These are phyloP conservation scores for Emydoidea blandingii DNA, from an alignment of 2,797 vertebrate species.

Conservation along the genomic window DNA sequence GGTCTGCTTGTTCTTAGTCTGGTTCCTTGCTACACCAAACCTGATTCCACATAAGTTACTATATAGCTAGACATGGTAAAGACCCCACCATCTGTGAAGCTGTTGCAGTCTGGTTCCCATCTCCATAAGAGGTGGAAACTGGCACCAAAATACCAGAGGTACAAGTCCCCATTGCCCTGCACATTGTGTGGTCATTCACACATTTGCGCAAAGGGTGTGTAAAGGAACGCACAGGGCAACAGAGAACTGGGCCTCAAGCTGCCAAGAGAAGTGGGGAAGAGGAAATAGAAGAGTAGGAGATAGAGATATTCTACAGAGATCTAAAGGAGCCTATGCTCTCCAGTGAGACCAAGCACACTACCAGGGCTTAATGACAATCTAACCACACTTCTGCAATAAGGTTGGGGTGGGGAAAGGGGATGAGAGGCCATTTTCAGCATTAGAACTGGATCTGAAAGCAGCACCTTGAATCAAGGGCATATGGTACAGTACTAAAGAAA, in stretches of 20 bases:
- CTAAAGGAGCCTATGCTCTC: not conserved
- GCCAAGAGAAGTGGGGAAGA: not conserved
- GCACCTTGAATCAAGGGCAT: not conserved
- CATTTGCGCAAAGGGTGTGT: not conserved
- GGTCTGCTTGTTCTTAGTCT: not conserved
- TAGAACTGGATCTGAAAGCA: not conserved
- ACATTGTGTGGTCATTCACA: not conserved
- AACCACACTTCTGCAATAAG: not conserved
- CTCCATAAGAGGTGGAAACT: not conserved
- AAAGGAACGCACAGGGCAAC: not conserved
- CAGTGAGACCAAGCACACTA: accelerated
- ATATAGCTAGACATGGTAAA: not conserved
- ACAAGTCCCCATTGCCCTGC: not conserved
- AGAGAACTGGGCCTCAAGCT: not conserved
- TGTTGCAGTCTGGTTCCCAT: not conserved
- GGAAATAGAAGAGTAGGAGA: not conserved
- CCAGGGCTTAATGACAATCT: accelerated
- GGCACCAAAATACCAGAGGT: not conserved
- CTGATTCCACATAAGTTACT: not conserved
- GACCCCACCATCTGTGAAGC: not conserved
- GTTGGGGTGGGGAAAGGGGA: not conserved
- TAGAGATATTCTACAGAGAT: not conserved
- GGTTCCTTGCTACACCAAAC: not conserved
- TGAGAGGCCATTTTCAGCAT: not conserved
- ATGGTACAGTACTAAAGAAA: accelerated